Percentiles rank a stretch among this genome's conserved stretches.
Conservation (phyloP, 2,888 invertebrate species). For the Tetragonula carbonaria region DNA sequence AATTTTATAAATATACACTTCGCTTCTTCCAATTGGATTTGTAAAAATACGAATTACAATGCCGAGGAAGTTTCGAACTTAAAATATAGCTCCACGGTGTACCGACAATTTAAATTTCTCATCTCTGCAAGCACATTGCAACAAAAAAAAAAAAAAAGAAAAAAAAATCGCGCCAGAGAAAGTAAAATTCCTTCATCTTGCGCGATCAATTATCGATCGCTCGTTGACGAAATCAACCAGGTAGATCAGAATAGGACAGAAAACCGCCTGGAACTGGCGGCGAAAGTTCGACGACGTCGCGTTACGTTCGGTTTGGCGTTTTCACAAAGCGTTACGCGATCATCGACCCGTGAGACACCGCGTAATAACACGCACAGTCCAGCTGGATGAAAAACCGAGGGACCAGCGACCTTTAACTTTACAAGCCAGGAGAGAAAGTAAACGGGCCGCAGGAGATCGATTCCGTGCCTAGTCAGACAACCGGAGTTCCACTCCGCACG, state of each 20-base stretch:
- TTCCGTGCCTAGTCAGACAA: slow-evolving; percentile 27
- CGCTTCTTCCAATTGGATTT: too few species aligned
- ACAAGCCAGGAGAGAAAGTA: slow-evolving; percentile 55
- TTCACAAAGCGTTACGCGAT: slow-evolving; percentile 37
- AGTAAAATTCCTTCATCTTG: neutral
- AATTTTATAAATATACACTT: too few species aligned
- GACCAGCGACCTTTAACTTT: slow-evolving; percentile 56
- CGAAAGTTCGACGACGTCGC: too few species aligned
- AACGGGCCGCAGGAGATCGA: slow-evolving; percentile 34
- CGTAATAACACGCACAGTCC: slow-evolving; percentile 27
- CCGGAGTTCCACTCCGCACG: slow-evolving; percentile 12
- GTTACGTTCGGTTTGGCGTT: slow-evolving; percentile 21
- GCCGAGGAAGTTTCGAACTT: too few species aligned
- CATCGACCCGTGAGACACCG: slow-evolving; percentile 44
- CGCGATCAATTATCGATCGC: neutral
- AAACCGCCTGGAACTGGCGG: neutral
- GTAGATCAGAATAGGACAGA: neutral
- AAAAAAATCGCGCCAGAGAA: too few species aligned
- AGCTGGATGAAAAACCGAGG: slow-evolving; percentile 37
- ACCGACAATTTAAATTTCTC: too few species aligned
- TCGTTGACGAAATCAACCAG: neutral
- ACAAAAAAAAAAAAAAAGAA: too few species aligned
- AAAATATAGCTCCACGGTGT: too few species aligned
- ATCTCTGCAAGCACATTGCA: too few species aligned
- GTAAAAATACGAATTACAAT: too few species aligned